Percentiles rank a stretch among this genome's conserved stretches.
phyloP scores from a whole-genome alignment of 2,113 vertebrate species.

The Dipodomys merriami region DNA sequence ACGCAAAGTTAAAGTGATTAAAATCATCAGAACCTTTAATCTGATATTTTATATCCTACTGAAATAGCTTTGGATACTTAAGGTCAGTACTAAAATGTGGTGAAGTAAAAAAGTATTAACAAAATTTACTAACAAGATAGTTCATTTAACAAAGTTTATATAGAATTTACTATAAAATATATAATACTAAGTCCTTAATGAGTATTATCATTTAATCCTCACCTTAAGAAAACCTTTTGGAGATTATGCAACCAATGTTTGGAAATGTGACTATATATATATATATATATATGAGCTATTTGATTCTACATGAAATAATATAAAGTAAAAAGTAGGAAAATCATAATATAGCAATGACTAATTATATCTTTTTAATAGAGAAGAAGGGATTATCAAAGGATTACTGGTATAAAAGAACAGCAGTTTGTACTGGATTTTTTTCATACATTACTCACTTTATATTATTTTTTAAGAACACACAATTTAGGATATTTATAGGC shows the following conservation, averaged over 20 bases:
- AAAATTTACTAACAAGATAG: constrained; percentile 19
- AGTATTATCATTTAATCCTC: constrained; percentile 32
- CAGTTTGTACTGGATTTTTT: not conserved
- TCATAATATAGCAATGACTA: constrained; percentile 1
- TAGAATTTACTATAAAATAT: not conserved
- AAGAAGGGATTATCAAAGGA: not conserved
- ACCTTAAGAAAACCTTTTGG: constrained; percentile 20
- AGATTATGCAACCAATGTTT: constrained; percentile 8
- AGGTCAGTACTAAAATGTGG: constrained; percentile 32
- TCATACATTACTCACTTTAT: not conserved
- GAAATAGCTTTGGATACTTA: not conserved
- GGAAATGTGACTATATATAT: not conserved
- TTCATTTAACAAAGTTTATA: constrained; percentile 21
- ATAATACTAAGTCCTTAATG: not conserved
- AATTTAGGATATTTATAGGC: not conserved
- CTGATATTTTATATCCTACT: not conserved
- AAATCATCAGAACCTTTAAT: not conserved
- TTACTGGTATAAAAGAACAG: constrained; percentile 7
- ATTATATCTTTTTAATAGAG: constrained; percentile 20
- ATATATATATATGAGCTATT: not conserved
- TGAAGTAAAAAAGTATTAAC: not conserved
- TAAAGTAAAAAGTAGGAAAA: constrained; percentile 34
- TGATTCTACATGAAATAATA: not conserved
- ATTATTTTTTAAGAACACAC: constrained; percentile 4
- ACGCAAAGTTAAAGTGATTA: not conserved